These are phyloP conservation scores for Acanthaster planci DNA, from an alignment of 35 echinoderm and acorn worm genomes.

Conservation along the genomic window DNA sequence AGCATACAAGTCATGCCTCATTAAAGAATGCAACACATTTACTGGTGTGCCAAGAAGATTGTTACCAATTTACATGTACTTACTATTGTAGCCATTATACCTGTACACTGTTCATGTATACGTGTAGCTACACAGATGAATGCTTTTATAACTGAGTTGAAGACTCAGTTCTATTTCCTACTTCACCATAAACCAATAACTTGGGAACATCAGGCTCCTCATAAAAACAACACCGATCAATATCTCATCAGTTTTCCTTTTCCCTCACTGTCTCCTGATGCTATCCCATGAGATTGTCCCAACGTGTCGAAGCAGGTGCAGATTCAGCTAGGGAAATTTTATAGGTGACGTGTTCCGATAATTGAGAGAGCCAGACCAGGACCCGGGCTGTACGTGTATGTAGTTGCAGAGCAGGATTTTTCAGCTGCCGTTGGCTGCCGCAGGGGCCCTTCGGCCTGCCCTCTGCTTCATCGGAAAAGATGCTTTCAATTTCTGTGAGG, in stretches of 20 bases:
- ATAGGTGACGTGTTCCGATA: constrained; percentile 33
- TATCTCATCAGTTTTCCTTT: constrained; percentile 29
- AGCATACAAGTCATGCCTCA: no score
- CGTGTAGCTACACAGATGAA: no score
- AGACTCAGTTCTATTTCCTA: neutral
- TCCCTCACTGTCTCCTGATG: constrained; percentile 3
- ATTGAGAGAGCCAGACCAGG: constrained; percentile 8
- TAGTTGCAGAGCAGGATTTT: neutral
- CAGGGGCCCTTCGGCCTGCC: neutral
- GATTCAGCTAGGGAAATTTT: constrained; percentile 22
- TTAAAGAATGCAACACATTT: no score
- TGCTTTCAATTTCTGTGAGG: constrained; percentile 27
- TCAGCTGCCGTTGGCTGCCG: constrained; percentile 26
- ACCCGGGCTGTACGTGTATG: neutral
- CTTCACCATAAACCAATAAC: constrained; percentile 22
- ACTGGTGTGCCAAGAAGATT: no score
- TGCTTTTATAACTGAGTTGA: neutral
- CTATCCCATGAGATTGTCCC: constrained; percentile 15
- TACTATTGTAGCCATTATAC: no score
- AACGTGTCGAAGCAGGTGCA: constrained; percentile 24
- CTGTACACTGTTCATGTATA: no score
- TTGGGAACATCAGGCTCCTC: constrained; percentile 4
- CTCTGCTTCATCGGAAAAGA: constrained; percentile 15
- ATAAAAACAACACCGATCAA: constrained; percentile 26
- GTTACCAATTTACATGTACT: no score